Evolutionary conservation across 2,888 invertebrate species (phyloP), one percentile per base, ranked within the genome.

Genomic region (Dasysyrphus tricinctus): DNA sequence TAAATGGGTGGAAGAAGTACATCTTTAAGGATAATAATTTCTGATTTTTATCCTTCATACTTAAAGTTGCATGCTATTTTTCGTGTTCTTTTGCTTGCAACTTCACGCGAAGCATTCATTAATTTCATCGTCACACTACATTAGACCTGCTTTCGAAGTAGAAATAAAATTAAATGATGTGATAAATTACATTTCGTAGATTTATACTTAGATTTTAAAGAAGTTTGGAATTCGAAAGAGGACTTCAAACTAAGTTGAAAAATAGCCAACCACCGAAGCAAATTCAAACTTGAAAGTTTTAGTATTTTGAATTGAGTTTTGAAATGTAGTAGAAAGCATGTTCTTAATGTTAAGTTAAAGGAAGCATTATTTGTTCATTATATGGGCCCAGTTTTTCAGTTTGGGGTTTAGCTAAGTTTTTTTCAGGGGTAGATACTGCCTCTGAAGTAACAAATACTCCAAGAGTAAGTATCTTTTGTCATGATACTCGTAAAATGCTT

Each of bases 1-100:
- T 54, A 29, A 54, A 54, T 29, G n/a, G n/a, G n/a, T n/a, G 54
- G 14, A 54, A 54, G 2, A 54, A 54, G 29, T 29, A n/a, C n/a
- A 14, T 29, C n/a, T 54, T 5, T 29, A 29, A 54, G 2, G 14
- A 29, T 14, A 8, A n/a, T 54, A 54, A n/a, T 54, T 29, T 54
- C 29, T 54, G 29, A 54, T 54, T 29, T 29, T 29, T 54, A 29
- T 54, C 29, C 29, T 29, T 54, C 14, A 49, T 19, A 49, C 49
- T 49, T 11, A 8, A 3, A 11, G 8, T 29, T 54, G 54, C 14
- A 54, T 54, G 54, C 29, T 54, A 54, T 54, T 54, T 54, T 54
- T 54, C 14, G 14, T 54, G 2, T 29, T 29, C 29, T 54, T 3
- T 14, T 54, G 29, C 54, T 14, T 29, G 24, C 14, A 54, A 54